These are phyloP conservation scores for Tylochromis polylepis DNA, from an alignment of 2,113 vertebrate species.

Conservation along the genomic window DNA sequence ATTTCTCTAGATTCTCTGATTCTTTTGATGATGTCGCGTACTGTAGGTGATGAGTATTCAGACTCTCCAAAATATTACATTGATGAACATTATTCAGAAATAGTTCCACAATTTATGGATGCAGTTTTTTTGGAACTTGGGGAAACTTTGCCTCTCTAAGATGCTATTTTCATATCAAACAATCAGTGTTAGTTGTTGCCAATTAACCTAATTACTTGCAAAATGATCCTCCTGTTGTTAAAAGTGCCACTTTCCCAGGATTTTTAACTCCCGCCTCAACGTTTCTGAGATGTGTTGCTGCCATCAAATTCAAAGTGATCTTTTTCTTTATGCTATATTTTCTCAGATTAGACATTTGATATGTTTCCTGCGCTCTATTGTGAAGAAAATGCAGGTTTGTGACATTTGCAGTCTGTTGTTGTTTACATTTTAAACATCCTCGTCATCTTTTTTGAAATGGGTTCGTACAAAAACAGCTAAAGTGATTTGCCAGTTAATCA, in stretches of 20 bases:
- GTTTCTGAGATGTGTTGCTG: neutral
- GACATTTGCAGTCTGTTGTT: fast-evolving
- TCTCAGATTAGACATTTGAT: neutral
- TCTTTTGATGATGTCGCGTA: neutral
- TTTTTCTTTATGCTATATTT: neutral
- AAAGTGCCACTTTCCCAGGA: neutral
- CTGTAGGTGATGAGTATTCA: neutral
- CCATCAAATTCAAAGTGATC: fast-evolving
- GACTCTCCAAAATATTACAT: neutral
- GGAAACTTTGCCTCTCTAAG: neutral
- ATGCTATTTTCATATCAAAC: neutral
- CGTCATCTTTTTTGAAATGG: neutral
- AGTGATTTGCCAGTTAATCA: fast-evolving
- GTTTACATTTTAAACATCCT: neutral
- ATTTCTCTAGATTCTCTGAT: fast-evolving
- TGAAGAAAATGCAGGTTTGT: fast-evolving
- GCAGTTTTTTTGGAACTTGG: neutral
- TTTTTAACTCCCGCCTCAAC: neutral
- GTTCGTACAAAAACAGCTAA: neutral
- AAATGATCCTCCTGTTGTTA: neutral
- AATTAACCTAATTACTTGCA: neutral
- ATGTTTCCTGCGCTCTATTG: neutral
- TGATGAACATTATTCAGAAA: neutral
- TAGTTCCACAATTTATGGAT: neutral
- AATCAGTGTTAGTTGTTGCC: neutral